Percentiles rank a stretch among this genome's conserved stretches.
Evolutionary conservation across 2,113 vertebrate genomes (phyloP).

Genomic region (Rhagologus leucostigma): DNA sequence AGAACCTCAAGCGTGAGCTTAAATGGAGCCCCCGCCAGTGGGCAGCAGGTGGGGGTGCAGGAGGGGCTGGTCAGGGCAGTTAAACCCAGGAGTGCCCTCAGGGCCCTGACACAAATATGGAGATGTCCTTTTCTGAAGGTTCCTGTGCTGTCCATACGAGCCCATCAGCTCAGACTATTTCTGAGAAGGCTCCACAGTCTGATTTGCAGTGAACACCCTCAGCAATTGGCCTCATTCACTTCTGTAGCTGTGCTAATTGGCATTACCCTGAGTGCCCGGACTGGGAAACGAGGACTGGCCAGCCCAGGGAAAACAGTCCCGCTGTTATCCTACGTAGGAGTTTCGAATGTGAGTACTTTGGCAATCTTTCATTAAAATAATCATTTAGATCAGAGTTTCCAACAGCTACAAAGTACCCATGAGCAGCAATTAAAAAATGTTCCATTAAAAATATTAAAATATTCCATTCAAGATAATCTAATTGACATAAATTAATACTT

Average conservation of each 20-base stretch:
- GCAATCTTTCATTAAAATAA: not conserved
- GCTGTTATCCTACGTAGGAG: not conserved
- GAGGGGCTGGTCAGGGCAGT: not conserved
- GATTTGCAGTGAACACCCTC: not conserved
- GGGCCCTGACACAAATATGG: not conserved
- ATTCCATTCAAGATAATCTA: not conserved
- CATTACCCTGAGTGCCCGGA: not conserved
- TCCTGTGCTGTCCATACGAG: fast-evolving
- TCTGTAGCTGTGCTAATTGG: not conserved
- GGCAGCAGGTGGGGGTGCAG: not conserved
- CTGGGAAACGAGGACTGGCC: not conserved
- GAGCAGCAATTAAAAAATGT: not conserved
- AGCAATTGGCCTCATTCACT: not conserved
- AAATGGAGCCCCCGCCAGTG: fast-evolving
- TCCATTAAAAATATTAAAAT: slow-evolving; percentile 33
- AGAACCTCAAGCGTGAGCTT: fast-evolving
- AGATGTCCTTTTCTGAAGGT: not conserved
- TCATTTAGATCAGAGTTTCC: slow-evolving; percentile 24
- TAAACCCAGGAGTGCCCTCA: not conserved
- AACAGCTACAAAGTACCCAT: not conserved
- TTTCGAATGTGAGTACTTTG: not conserved
- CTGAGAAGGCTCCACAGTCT: not conserved
- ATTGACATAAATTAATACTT: not conserved
- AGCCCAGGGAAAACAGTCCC: not conserved
- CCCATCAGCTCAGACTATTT: not conserved